Base-by-base conservation (phyloP, 2,797 vertebrate genomes). In the Lepidocolaptes lacrymiger region DNA sequence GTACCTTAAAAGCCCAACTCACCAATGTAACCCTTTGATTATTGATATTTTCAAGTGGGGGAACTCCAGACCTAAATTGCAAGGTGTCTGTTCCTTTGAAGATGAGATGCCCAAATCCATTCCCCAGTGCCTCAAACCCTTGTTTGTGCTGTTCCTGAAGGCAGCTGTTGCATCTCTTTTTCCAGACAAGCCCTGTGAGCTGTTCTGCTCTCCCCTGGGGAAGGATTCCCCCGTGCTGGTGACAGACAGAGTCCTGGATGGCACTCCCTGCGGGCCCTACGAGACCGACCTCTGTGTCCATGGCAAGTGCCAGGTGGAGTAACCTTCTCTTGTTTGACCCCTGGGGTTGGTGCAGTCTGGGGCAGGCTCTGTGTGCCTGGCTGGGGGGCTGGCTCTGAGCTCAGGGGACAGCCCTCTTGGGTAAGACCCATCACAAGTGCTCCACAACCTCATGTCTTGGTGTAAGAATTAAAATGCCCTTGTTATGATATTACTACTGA, bases 191-290 rank as follows among this genome's bases (percentile, higher is more conserved):
- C 99, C 99, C 0, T 99, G 99, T 75, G 98, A 98, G 88, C 98
- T 99, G 90, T 99, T 99, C 97, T 99, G 99, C 97, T 98, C 98
- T 20, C 99, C 98, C 0, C 93, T 99, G 62, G 99, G 99, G 68
- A 98, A 98, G 81, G 99, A 99, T 49, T 97, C 98, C 20, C 98
- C 99, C 0, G 96, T 99, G 73, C 97, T 99, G 95, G 97, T 99
- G 96, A 89, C 99, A 8, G 99, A 99, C 88, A 98, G 98, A 74
- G 99, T 99, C 79, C 98, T 99, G 51, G 99, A 99, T 43, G 99
- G 99, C 30, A 99, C 99, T 8, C 98, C 99, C 1, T 99, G 99
- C 27, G 99, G 99, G 77, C 99, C 99, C 17, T 99, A 99, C 0
- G 99, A 99, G 97, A 98, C 98, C 0, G 99, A 99, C 96, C 98